A percentile compares a stretch with the other conserved stretches of the same genome.
These are phyloP conservation scores for Coptotermes formosanus DNA, from an alignment of 1,140 invertebrate genomes.

Conservation along the genomic window DNA sequence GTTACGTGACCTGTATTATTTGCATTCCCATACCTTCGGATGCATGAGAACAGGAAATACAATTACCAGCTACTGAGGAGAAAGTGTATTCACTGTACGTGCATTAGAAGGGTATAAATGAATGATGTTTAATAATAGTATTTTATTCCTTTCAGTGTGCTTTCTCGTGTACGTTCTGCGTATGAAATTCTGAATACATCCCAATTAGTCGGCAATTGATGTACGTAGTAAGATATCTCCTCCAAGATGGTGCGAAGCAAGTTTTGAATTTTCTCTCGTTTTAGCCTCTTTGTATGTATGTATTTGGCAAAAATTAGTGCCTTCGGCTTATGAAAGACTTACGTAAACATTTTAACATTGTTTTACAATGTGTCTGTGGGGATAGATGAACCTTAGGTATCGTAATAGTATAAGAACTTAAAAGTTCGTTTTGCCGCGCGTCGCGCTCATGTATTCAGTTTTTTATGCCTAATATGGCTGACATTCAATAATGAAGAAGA, in stretches of 20 bases:
- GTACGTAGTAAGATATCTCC: background rate
- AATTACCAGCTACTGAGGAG: background rate
- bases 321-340: background rate
- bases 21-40: too few species aligned
- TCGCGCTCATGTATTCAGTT: conserved; percentile 27
- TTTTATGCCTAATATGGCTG: conserved; percentile 35
- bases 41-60: background rate
- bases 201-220: background rate
- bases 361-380: background rate
- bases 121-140: too few species aligned
- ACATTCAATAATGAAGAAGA: conserved; percentile 34
- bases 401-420: background rate
- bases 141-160: background rate
- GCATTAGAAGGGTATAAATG: too few species aligned
- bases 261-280: conserved; percentile 26
- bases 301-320: background rate
- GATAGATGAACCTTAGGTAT: conserved; percentile 5
- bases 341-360: background rate
- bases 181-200: background rate
- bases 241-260: conserved; percentile 20
- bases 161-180: background rate
- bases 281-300: background rate
- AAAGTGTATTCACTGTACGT: too few species aligned
- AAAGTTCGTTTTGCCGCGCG: conserved; percentile 33
- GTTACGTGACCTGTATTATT: too few species aligned